Conservation (phyloP, 2,888 invertebrate species). For the Sarcophaga subvicina region DNA sequence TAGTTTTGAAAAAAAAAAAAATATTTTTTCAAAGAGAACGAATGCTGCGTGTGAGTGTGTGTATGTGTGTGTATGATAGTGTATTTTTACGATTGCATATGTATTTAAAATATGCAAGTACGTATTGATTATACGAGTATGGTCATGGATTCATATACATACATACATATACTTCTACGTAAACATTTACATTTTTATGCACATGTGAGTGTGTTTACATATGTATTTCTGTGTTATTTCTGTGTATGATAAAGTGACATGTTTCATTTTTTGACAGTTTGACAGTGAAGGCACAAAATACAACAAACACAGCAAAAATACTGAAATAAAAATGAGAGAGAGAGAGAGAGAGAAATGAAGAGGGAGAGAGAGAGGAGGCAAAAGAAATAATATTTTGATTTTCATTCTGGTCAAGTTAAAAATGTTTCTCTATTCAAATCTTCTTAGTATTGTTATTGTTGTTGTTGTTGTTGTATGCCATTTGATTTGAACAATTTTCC, state of each 20-base stretch:
- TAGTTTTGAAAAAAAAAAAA: not conserved
- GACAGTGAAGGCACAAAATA: slow-evolving; percentile 59
- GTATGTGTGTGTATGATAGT: not conserved
- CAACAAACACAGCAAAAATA: slow-evolving; percentile 20
- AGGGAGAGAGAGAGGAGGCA: not conserved
- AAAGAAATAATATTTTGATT: slow-evolving; percentile 49
- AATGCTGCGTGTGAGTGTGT: not conserved
- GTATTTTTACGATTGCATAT: not conserved
- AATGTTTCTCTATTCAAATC: not conserved
- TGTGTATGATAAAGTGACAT: slow-evolving; percentile 61
- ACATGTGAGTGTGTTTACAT: not conserved
- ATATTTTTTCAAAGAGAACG: not conserved
- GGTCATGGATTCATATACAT: not conserved
- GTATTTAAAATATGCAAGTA: not conserved
- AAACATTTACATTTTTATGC: slow-evolving; percentile 1
- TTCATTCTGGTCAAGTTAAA: slow-evolving; percentile 47
- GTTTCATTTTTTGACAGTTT: slow-evolving; percentile 65
- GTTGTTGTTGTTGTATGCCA: too few species aligned
- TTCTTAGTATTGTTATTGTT: not conserved
- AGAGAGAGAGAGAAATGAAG: slow-evolving; percentile 1
- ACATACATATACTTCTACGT: not conserved
- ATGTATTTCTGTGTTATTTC: not conserved
- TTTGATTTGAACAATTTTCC: not conserved
- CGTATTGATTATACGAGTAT: slow-evolving; percentile 8
- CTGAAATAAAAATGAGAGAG: slow-evolving; percentile 3